Evolutionary conservation across 1,140 invertebrate species (phyloP), one percentile per base, ranked within the genome.

Genomic region (Hormaphis cornu): DNA sequence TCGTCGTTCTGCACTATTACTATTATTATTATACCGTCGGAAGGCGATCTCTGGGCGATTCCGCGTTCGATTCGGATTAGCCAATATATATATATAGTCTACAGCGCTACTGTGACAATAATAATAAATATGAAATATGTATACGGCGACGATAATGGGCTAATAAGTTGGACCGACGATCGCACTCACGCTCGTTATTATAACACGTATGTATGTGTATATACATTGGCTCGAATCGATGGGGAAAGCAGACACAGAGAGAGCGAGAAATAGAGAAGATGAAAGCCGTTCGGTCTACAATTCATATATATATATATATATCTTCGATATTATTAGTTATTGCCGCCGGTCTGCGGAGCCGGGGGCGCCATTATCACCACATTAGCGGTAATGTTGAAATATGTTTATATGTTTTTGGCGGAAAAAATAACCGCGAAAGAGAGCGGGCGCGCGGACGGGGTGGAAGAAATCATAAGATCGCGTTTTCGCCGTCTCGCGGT

Each of bases 321-420:
- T 66, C 61, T 66, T 66, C 61, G 61, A 66, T 66, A 66, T 66
- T 66, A 66, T 66, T 66, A 66, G 61, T 66, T 66, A 66, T 66
- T 50, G 61, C 61, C n/a, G n/a, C n/a, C 61, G 61, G 61, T 66
- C 44, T 66, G 61, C 28, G 61, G 44, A 46, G 42, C 61, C 61
- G 61, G 50, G 50, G 61, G 61, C 61, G 61, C 61, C 61, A 66
- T 66, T 66, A 66, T 66, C 61, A 50, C 61, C 61, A 66, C 61
- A 66, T 66, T 66, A 66, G 61, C 61, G 44, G 61, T 66, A 66
- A 66, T 66, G 61, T 66, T 66, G 61, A 66, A 66, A 66, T 66
- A 66, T 66, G 61, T 66, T 66, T 66, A 66, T 66, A 66, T 66
- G 61, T 66, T 66, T 66, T 66, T 66, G 61, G 61, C 61, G 61